These are phyloP conservation scores for Hemicrepidius hirtus DNA, from an alignment of 2,888 invertebrate genomes.

Conservation along the genomic window DNA sequence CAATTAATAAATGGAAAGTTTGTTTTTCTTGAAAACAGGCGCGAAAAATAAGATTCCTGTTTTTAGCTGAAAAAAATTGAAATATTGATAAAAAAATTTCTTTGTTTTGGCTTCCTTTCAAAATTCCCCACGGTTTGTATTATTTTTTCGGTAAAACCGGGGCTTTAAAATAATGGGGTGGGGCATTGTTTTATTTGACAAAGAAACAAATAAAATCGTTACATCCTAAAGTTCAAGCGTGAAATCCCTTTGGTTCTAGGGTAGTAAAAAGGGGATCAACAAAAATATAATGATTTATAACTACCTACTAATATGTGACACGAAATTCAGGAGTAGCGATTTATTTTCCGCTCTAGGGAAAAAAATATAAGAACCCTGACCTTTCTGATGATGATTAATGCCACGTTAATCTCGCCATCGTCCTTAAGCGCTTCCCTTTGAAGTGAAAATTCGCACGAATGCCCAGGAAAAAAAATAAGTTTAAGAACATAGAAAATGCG, in stretches of 20 bases:
- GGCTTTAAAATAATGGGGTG: too few relatives aligned
- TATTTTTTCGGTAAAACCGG: too few relatives aligned
- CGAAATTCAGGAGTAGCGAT: neutral
- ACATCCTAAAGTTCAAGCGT: too few relatives aligned
- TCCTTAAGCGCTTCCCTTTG: conserved; percentile 27
- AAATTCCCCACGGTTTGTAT: too few relatives aligned
- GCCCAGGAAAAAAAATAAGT: neutral
- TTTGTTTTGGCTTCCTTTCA: too few relatives aligned
- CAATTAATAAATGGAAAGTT: neutral
- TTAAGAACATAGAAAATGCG: conserved; percentile 4
- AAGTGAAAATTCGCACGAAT: conserved; percentile 8
- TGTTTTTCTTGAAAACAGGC: neutral
- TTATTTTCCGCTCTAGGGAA: neutral
- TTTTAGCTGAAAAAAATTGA: too few relatives aligned
- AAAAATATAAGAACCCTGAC: conserved; percentile 17
- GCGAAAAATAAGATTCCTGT: neutral
- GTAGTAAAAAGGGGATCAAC: neutral
- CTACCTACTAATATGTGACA: neutral
- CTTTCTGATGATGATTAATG: conserved; percentile 32
- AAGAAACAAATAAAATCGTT: too few relatives aligned
- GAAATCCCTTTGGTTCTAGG: too few relatives aligned
- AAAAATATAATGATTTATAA: neutral
- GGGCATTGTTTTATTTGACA: too few relatives aligned
- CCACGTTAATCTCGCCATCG: conserved; percentile 18
- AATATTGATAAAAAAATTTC: too few relatives aligned